These are phyloP conservation scores for Smutsia gigantea DNA, from an alignment of 2,797 vertebrate species.

Conservation along the genomic window DNA sequence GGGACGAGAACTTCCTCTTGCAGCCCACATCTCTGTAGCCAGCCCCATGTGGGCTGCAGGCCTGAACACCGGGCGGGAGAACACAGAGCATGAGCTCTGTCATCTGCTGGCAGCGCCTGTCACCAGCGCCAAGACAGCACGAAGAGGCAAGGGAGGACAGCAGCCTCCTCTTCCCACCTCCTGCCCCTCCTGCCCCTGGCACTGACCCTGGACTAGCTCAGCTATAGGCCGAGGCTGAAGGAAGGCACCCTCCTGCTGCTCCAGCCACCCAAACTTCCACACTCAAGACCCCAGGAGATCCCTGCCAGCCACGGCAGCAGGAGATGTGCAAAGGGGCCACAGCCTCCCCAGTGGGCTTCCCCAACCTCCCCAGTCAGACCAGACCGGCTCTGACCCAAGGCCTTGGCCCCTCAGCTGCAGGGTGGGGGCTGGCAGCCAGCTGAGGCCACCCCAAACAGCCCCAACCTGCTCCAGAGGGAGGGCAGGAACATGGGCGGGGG, in stretches of 20 bases:
- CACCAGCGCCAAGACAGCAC: slow-evolving; percentile 46
- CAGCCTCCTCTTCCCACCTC: background rate
- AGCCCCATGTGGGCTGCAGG: background rate
- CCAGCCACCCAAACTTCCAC: background rate
- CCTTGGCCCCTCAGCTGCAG: background rate
- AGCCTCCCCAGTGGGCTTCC: background rate
- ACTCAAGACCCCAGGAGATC: background rate
- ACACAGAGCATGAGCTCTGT: background rate
- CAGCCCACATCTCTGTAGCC: background rate
- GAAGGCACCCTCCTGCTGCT: background rate
- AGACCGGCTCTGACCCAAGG: background rate
- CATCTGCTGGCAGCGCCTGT: slow-evolving; percentile 43
- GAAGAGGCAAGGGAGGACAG: background rate
- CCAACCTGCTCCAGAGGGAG: slow-evolving; percentile 69
- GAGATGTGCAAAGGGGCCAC: background rate
- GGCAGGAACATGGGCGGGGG: slow-evolving; percentile 62
- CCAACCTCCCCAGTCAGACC: background rate
- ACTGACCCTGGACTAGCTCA: background rate
- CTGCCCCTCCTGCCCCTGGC: background rate
- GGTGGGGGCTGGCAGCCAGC: background rate
- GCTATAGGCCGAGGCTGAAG: background rate
- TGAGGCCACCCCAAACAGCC: slow-evolving; percentile 66
- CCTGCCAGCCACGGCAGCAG: background rate
- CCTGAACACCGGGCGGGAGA: background rate
- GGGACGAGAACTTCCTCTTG: background rate